Conservation (phyloP, 1,140 invertebrate species). For the Drosophila sp. region DNA sequence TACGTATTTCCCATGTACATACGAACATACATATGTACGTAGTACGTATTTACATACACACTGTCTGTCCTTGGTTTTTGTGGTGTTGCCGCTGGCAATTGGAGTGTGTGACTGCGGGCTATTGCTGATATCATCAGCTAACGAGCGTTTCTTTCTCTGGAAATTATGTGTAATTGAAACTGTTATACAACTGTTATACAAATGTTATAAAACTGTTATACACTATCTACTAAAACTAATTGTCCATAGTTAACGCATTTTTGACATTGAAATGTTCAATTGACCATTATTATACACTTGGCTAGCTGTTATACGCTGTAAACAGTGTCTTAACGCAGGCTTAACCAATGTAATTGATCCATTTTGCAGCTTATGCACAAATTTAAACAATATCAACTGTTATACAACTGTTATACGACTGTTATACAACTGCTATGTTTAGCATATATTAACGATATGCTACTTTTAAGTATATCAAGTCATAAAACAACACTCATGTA, state of each 20-base stretch:
- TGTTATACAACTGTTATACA: slow-evolving; percentile 17
- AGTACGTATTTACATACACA: slow-evolving; percentile 2
- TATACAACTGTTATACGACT: slow-evolving; percentile 29
- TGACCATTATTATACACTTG: neutral
- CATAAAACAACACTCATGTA: neutral
- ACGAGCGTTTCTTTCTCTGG: neutral
- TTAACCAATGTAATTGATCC: neutral
- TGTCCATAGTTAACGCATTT: neutral
- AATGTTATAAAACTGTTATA: slow-evolving; percentile 30
- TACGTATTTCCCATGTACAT: neutral
- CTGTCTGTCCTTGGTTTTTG: slow-evolving; percentile 4
- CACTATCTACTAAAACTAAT: neutral
- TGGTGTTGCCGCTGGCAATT: neutral
- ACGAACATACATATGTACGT: no score
- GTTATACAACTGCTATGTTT: slow-evolving; percentile 18
- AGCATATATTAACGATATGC: neutral
- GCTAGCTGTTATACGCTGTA: neutral
- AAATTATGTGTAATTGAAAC: slow-evolving; percentile 1
- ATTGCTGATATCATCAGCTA: slow-evolving; percentile 5
- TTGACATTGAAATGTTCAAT: neutral
- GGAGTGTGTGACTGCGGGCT: neutral
- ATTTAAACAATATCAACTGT: neutral
- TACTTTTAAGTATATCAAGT: neutral
- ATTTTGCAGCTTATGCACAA: neutral
- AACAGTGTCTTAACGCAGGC: neutral